Percentiles rank a stretch among this genome's conserved stretches.
These are phyloP conservation scores for Aelia acuminata DNA, from an alignment of 2,888 invertebrate genomes.

Conservation along the genomic window DNA sequence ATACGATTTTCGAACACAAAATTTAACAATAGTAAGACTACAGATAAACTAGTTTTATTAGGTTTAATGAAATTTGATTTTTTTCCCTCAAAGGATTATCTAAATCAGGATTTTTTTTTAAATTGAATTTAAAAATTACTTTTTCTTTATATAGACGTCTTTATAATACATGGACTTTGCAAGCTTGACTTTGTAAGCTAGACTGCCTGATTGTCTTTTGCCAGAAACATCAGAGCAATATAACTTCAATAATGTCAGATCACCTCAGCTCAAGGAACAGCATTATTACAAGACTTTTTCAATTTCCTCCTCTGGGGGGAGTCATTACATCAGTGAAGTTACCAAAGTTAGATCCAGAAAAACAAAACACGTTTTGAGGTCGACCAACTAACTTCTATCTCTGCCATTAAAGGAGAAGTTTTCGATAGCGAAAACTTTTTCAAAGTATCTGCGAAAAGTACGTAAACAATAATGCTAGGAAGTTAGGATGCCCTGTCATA, in stretches of 20 bases:
- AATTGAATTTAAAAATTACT: not conserved
- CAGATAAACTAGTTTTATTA: too few species aligned
- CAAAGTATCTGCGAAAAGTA: not conserved
- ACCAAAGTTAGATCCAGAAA: not conserved
- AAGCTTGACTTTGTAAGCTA: not conserved
- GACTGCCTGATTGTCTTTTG: not conserved
- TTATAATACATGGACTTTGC: not conserved
- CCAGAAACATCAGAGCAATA: not conserved
- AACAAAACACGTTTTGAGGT: slow-evolving; percentile 30
- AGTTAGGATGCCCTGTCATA: not conserved
- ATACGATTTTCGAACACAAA: too few species aligned
- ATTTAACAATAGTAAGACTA: too few species aligned
- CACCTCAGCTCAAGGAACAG: not conserved
- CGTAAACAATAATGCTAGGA: not conserved
- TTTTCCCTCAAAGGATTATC: too few species aligned
- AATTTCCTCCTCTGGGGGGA: not conserved
- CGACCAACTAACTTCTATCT: not conserved
- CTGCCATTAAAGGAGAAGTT: not conserved
- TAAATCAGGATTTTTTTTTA: too few species aligned
- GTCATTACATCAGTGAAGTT: slow-evolving; percentile 9
- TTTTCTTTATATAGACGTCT: not conserved
- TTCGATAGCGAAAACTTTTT: not conserved
- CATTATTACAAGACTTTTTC: slow-evolving; percentile 38
- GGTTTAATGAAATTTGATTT: too few species aligned
- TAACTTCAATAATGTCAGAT: not conserved